Evolutionary conservation across 1,140 invertebrate genomes (phyloP), one percentile per base, ranked within the genome.

Genomic region (Oryctes rhinoceros): DNA sequence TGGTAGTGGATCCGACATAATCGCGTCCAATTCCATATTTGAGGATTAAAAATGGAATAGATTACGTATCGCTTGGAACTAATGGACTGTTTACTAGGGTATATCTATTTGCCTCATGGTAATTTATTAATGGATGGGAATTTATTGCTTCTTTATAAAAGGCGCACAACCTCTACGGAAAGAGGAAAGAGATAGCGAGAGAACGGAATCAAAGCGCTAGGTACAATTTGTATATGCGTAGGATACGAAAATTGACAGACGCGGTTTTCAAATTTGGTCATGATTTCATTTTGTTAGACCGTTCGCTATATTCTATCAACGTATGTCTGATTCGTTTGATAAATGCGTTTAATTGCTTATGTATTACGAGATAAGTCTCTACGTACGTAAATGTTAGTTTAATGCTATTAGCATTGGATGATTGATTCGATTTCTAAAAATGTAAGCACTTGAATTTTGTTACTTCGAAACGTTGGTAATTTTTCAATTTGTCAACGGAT

Each of bases 71-170:
- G 53, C n/a, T 59, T 59, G 15, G 53, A 59, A 59, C 53, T 59
- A 59, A 59, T 59, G 53, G 53, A 59, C 53, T 59, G 53, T 59
- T 59, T 59, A 59, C 53, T 59, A 18, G 53, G 53, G 53, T 59
- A 59, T 59, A 59, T 59, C 53, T 59, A 59, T 59, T 59, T 59
- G 53, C 53, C 53, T 59, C 15, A 59, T 59, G 53, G 53, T 59
- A 59, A 59, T 59, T 59, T 59, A 59, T 59, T 59, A 59, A 59
- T 59, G 53, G 53, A 59, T 59, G 53, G n/a, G 53, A 59, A 59
- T 59, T 59, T 59, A 59, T 59, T 59, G 53, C 53, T 18, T 3
- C 53, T 15, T 18, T 18, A 59, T 59, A 59, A 7, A 59, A 59
- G 15, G 53, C 53, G 6, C 18, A 18, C 18, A 59, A n/a, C 15